Base-by-base conservation (phyloP, 1,140 invertebrate genomes). In the Helicoverpa armigera region DNA sequence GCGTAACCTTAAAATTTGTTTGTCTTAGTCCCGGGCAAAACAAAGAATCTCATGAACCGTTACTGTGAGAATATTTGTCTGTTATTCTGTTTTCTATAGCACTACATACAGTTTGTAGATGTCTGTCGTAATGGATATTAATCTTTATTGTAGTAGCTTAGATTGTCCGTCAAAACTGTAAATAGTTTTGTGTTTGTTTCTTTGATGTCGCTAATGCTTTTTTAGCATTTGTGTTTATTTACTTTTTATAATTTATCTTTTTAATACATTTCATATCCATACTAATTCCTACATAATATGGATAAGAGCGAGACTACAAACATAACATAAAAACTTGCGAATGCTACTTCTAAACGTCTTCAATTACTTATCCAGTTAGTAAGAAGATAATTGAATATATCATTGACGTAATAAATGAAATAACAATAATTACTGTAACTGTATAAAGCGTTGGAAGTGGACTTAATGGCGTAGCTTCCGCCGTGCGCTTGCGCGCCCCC, bases 401-500 rank as follows among this genome's bases (percentile, higher is more conserved):
- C 80, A 63, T 54, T 79, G 77, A 31, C 63, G 48, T 11, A 18
- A 43, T 29, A 70, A 56, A 79, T 70, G 53, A 70, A 70, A 79
- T 83, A 76, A 84, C 84, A 86, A 88, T 86, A 89, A 87, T 90
- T 88, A 83, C 82, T 82, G 84, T 90, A 88, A 88, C 86, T 85
- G 85, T 85, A 83, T 87, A 85, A 81, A 87, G 79, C 80, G 78
- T 85, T 87, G 87, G 85, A 85, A 88, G 86, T 83, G 88, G 83
- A 82, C 84, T 85, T 88, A 91, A 91, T 89, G 87, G 85, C 82
- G 83, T 79, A 72, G 80, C 85, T 81, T 92, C 90, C 90, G 88
- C 85, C 70, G 70, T 90, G 90, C 89, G 85, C 88, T 84, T 85
- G 87, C 87, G 88, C 83, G 87, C 90, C 87, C 82, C 81, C 50